Base-by-base conservation (phyloP, 2,113 vertebrate genomes). In the Bos indicus region DNA sequence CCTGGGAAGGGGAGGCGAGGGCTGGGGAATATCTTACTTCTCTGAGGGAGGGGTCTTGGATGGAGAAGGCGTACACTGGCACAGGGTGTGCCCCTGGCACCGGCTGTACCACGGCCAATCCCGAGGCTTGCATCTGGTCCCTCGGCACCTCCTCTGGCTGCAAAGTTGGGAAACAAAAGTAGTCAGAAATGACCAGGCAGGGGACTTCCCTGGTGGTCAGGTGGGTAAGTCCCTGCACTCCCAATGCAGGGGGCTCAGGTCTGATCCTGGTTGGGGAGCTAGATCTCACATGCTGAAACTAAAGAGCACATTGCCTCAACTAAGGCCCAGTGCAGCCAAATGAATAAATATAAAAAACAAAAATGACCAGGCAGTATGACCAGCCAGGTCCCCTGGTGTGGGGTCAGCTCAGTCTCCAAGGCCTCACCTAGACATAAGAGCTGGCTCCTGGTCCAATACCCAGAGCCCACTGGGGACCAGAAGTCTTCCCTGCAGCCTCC, bases 1-100 rank as follows among this genome's bases (percentile, higher is more conserved):
- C 56, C 80, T 77, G 7, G 0, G n/a, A 36, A 51, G 12, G 30
- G 13, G 19, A 62, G 40, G 51, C 2, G 0, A 36, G 81, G 19
- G 21, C 36, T 2, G 3, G 51, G 10, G 4, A 60, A 86, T 36
- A n/a, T 51, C 97, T 97, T 80, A 98, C 98, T 96, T 98, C 83
- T 91, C 21, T 4, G 13, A 6, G 40, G 54, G 85, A 78, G 26
- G 67, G 3, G 23, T 54, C 96, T 77, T 67, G 91, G 88, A 98
- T 96, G 91, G 97, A 98, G 94, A 89, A 98, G 78, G 96, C 96
- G 0, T 62, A 88, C 1, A 93, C 3, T 0, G 97, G 97, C 71
- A 97, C 83, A 0, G 97, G 97, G 78, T 95, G 78, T 13, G 48
- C 80, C 10, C 97, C 90, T 0, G 98, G 96, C 52, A 91, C 97